Percentiles rank a stretch among this genome's conserved stretches.
phyloP scores from a whole-genome alignment of 2,797 vertebrate genomes.

The Etheostoma nigrum region DNA sequence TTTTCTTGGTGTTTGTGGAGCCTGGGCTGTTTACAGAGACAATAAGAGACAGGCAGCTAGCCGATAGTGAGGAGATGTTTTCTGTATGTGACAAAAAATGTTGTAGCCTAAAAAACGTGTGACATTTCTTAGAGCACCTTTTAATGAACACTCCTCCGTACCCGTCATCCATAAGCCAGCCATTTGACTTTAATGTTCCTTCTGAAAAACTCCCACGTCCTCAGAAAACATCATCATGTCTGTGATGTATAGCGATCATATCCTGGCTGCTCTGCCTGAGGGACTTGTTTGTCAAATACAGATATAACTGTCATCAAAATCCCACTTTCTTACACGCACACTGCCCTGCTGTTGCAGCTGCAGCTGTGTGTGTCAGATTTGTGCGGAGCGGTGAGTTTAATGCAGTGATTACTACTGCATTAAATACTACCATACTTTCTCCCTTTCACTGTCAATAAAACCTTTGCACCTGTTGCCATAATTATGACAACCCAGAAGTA shows the following conservation, averaged over 20 bases:
- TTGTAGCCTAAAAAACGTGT: no score
- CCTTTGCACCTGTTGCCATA: not conserved
- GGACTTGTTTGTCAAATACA: constrained; percentile 70
- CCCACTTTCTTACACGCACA: constrained; percentile 30
- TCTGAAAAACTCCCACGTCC: constrained; percentile 34
- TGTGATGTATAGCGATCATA: constrained; percentile 42
- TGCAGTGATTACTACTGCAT: constrained; percentile 35
- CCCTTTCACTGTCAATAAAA: constrained; percentile 18
- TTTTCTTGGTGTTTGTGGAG: no score
- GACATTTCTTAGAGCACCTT: no score
- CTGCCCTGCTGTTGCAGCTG: constrained; percentile 23
- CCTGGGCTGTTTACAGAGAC: no score
- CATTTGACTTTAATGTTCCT: constrained; percentile 38
- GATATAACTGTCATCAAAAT: constrained; percentile 60
- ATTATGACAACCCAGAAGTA: constrained; percentile 8
- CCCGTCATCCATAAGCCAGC: constrained; percentile 7
- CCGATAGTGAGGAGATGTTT: no score
- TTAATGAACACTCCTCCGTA: constrained; percentile 12
- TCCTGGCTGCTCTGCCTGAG: constrained; percentile 43
- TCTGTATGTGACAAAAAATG: no score
- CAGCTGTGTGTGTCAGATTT: constrained; percentile 22
- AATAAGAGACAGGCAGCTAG: no score
- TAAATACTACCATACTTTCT: constrained; percentile 7
- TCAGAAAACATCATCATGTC: constrained; percentile 45
- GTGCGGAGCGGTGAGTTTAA: constrained; percentile 29